Conservation (phyloP, 2,113 vertebrate species). For the Pelmatolapia mariae region DNA sequence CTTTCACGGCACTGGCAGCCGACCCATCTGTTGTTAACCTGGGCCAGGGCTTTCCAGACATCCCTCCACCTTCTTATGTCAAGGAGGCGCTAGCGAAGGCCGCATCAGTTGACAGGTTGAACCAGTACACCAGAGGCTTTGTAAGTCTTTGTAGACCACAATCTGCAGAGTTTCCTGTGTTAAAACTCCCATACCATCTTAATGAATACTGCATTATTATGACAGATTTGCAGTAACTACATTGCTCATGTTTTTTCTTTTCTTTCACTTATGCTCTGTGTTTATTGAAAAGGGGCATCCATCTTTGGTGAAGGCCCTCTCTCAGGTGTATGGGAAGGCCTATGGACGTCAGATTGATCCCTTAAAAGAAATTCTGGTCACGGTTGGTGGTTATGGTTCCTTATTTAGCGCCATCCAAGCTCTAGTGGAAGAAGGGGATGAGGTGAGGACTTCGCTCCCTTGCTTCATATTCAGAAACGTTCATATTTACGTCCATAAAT, state of each 20-base stretch:
- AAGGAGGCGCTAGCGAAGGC: slow-evolving; percentile 82
- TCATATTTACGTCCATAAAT: background rate
- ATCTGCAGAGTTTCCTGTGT: background rate
- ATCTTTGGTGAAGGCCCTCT: slow-evolving; percentile 83
- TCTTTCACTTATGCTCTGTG: background rate
- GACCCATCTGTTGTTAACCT: slow-evolving; percentile 90
- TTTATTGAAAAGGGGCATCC: slow-evolving; percentile 82
- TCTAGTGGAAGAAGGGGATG: slow-evolving; percentile 87
- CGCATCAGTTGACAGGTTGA: slow-evolving; percentile 77
- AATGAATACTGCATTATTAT: background rate
- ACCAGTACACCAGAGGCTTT: slow-evolving; percentile 94
- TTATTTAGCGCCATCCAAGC: slow-evolving; percentile 87
- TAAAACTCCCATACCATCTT: background rate
- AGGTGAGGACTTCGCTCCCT: slow-evolving; percentile 70
- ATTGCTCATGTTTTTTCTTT: background rate
- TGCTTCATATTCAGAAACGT: background rate
- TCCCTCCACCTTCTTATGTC: slow-evolving; percentile 84
- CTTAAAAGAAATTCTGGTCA: slow-evolving; percentile 86
- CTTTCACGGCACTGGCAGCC: slow-evolving; percentile 85
- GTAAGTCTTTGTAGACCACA: slow-evolving; percentile 66
- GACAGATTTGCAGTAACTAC: background rate
- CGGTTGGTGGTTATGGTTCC: slow-evolving; percentile 90
- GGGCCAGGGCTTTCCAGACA: slow-evolving; percentile 89
- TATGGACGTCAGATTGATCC: slow-evolving; percentile 80
- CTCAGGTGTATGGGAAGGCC: slow-evolving; percentile 84